Evolutionary conservation across 2,113 vertebrate species (phyloP).

Genomic region (Nannobrachium achirus): DNA sequence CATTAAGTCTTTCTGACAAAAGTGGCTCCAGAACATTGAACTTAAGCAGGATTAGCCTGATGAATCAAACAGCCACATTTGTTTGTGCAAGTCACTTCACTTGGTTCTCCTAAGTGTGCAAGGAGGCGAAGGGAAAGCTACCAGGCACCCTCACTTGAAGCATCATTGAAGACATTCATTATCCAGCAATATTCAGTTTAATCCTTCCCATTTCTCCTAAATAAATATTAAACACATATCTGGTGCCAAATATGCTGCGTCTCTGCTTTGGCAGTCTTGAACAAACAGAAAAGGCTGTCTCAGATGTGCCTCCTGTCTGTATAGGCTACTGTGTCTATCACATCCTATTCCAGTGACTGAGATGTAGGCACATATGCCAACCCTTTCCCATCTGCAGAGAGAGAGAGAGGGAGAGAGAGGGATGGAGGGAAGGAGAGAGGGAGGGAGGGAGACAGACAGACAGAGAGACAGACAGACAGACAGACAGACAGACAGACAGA

Average conservation of each 20-base stretch:
- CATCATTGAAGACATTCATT: slow-evolving; percentile 31
- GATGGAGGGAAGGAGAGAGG: no score
- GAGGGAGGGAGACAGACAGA: no score
- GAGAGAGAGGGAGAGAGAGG: no score
- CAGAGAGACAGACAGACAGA: no score
- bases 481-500: no score
- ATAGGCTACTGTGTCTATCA: no score
- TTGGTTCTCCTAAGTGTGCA: slow-evolving; percentile 28
- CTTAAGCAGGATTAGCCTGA: slow-evolving; percentile 63
- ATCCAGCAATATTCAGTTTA: slow-evolving; percentile 45
- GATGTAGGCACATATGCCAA: slow-evolving; percentile 36
- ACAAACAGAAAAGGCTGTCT: no score
- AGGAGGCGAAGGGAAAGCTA: slow-evolving; percentile 21
- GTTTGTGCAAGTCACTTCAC: slow-evolving; percentile 43
- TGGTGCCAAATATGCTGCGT: background rate
- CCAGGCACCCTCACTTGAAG: slow-evolving; percentile 32
- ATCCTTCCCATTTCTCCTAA: slow-evolving; percentile 34
- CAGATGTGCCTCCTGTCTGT: background rate
- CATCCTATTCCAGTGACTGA: no score
- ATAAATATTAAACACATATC: slow-evolving; percentile 34
- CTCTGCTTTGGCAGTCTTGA: slow-evolving; percentile 3
- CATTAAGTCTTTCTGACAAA: slow-evolving; percentile 46
- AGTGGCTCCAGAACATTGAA: slow-evolving; percentile 56
- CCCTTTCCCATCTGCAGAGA: background rate
- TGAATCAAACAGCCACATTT: slow-evolving; percentile 46